Evolutionary conservation across 2,113 vertebrate species (phyloP).

Genomic region (Spermophilus dauricus): DNA sequence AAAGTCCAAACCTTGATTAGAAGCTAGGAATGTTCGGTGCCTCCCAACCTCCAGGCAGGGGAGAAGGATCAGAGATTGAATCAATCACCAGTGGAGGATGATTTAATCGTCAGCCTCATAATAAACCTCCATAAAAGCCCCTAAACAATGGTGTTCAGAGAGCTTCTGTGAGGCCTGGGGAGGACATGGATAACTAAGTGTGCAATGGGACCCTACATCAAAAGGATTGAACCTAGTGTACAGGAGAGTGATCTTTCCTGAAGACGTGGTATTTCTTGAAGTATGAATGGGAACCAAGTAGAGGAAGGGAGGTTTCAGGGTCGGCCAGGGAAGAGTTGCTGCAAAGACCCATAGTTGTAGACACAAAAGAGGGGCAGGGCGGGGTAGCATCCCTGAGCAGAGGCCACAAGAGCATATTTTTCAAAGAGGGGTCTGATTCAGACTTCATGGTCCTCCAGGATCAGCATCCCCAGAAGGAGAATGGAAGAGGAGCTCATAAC

Average conservation of each 20-base stretch:
- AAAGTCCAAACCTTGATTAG: background rate
- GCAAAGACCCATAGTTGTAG: background rate
- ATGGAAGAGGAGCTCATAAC: background rate
- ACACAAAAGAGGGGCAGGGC: background rate
- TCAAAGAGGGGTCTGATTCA: background rate
- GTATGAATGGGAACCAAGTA: background rate
- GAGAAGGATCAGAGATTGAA: background rate
- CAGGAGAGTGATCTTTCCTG: background rate
- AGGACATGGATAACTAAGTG: rapidly evolving
- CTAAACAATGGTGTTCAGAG: background rate
- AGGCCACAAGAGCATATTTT: background rate
- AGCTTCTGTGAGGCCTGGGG: background rate
- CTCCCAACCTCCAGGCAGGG: background rate
- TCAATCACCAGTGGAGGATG: too few species aligned
- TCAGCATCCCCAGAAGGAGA: background rate
- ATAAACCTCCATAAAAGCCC: background rate
- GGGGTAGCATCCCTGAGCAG: background rate
- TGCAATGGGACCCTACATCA: background rate
- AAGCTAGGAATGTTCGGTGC: background rate
- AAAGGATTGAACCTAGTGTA: background rate
- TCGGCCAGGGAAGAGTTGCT: background rate
- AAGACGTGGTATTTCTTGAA: background rate
- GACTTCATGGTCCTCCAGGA: background rate
- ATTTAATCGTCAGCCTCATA: background rate
- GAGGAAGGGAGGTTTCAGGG: background rate